Evolutionary conservation across 30 jellyfish, hydroid and myxozoan species (phyloP), one percentile per base, ranked within the genome.

Genomic region (Clytia hemisphaerica): DNA sequence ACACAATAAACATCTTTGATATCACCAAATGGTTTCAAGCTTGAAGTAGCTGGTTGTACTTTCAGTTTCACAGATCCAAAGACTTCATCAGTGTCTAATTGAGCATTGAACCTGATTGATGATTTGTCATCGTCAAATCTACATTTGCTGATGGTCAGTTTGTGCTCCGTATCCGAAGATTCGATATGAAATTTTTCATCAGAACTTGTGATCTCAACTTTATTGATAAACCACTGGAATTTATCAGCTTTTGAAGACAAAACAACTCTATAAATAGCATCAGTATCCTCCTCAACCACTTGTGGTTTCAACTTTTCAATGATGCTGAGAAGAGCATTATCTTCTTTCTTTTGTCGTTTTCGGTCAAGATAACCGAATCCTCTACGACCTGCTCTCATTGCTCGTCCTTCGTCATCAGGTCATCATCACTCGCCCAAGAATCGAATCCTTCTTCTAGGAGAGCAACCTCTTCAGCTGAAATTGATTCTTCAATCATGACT

Each of bases 111-210:
- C 4, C 6, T 57, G 54, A 57, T 31, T 22, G 35, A 57, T 16
- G 37, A 21, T 22, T 57, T 57, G 48, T 57, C 70, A 57, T 57
- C 70, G 1, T 57, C 44, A n/a, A 22, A 21, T n/a, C 51, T 48
- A 59, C 73, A 33, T 65, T 59, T 78, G 44, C 42, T 58, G 35
- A 81, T 40, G 22, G 22, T 50, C 14, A 81, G 73, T 1, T 35
- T 19, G 15, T 53, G 69, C 2, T 30, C 42, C 18, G 36, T 37
- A 42, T 64, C 71, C 16, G 63, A 54, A 19, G 25, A 30, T 34
- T 38, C 42, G 42, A 81, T 59, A 28, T 81, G 82, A 55, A 21
- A 71, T 1, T 87, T 83, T 33, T 81, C 94, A n/a, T 58, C 81
- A 31, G 40, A 78, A 6, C 36, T 38, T 3, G 58, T 62, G 32